Base-by-base conservation (phyloP, 2,113 vertebrate species). In the Zosterops lateralis region DNA sequence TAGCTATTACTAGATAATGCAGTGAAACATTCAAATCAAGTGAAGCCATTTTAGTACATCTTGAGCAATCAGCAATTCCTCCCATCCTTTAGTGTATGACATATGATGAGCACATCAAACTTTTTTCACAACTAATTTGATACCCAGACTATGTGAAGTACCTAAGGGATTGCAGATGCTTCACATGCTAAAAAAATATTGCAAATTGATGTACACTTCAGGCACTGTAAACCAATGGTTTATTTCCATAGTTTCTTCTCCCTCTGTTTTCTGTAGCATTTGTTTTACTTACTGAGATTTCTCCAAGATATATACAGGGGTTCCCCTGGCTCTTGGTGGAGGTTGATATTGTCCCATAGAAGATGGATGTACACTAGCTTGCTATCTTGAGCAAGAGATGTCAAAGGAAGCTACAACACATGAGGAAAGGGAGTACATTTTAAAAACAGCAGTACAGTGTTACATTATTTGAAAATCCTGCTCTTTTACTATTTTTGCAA, bases 301-400 rank as follows among this genome's bases (percentile, higher is more conserved):
- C 99, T 99, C 99, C 99, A 99, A 48, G 98, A 98, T 64, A 98
- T 97, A 95, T 99, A 99, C 7, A 99, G 97, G 10, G 99, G 98
- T 18, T 99, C 98, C 56, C 98, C 98, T 0, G 97, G 98, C 67
- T 99, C 99, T 93, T 99, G 98, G 93, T 99, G 99, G 82, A 99
- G 98, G 89, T 99, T 99, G 90, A 99, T 98, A 89, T 99, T 99
- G 97, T 99, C 99, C 99, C 99, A 99, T 32, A 99, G 97, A 56
- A 99, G 97, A 82, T 99, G 99, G 75, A 99, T 97, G 61, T 97
- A 99, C 1, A 99, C 99, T 81, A 98, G 98, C 96, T 99, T 99
- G 96, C 98, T 99, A 94, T 99, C 99, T 96, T 99, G 99, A 84
- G 98, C 98, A 93, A 99, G 97, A 56, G 98, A 98, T 2, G 98